Conservation (phyloP, 2,113 vertebrate genomes). For the Sarotherodon lohbergeri region DNA sequence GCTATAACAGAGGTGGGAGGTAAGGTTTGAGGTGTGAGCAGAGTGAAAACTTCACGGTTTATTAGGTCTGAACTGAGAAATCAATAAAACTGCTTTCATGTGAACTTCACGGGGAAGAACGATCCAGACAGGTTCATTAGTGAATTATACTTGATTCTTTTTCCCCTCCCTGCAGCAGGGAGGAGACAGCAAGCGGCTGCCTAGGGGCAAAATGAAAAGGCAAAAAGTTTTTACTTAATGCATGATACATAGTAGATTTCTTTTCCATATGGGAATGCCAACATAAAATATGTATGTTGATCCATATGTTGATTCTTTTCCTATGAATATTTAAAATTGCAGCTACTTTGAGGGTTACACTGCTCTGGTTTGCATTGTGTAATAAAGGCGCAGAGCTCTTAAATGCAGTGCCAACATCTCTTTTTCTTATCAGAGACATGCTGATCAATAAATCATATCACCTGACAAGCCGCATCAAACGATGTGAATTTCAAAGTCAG, state of each 20-base stretch:
- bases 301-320: constrained; percentile 56
- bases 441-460: constrained; percentile 58
- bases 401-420: constrained; percentile 1
- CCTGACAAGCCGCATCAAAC: constrained; percentile 48
- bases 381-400: constrained; percentile 5
- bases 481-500: constrained; percentile 13
- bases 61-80: constrained; percentile 57
- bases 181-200: constrained; percentile 20
- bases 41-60: constrained; percentile 46
- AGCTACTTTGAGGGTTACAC: neutral
- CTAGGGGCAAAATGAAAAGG: constrained; percentile 43
- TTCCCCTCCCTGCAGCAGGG: constrained; percentile 3
- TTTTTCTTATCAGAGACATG: constrained; percentile 5
- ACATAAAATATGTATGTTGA: constrained; percentile 67
- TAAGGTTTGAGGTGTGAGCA: constrained; percentile 16
- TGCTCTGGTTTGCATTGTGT: neutral
- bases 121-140: constrained; percentile 57
- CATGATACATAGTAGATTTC: neutral
- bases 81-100: constrained; percentile 69
- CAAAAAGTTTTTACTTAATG: constrained; percentile 24
- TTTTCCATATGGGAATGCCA: constrained; percentile 24
- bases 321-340: constrained; percentile 65
- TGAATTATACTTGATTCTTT: constrained; percentile 3
- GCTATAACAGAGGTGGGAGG: constrained; percentile 11
- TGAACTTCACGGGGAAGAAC: constrained; percentile 53